Conservation (phyloP, 1,140 invertebrate species). For the Laupala kohalensis region DNA sequence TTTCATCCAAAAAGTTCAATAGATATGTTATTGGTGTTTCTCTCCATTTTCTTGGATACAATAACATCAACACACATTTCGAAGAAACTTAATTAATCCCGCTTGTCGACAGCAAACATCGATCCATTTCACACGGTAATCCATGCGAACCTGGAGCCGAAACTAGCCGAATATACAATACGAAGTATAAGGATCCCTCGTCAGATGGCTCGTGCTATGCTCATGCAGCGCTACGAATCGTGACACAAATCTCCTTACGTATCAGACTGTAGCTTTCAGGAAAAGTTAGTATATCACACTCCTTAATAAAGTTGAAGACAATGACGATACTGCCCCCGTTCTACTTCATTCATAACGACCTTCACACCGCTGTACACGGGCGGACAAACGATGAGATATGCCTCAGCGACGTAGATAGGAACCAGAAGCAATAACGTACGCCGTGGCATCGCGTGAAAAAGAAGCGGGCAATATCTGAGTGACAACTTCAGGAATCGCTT, state of each 20-base stretch:
- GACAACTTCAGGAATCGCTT: too few species aligned
- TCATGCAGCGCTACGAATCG: background rate
- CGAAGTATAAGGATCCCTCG: background rate
- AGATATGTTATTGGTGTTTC: background rate
- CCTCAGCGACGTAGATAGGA: too few species aligned
- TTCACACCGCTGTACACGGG: too few species aligned
- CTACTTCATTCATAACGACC: slow-evolving; percentile 38
- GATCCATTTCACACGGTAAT: background rate
- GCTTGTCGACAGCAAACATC: background rate
- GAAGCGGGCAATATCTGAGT: too few species aligned
- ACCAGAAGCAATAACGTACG: too few species aligned
- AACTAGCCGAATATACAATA: background rate
- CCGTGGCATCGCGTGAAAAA: too few species aligned
- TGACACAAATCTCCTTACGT: background rate
- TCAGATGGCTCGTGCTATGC: background rate
- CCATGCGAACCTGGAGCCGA: background rate
- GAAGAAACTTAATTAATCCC: background rate
- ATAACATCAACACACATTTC: background rate
- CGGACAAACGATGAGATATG: too few species aligned
- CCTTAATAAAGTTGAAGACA: background rate
- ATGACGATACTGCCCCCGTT: slow-evolving; percentile 28
- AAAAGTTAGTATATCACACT: background rate
- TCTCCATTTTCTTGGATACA: background rate
- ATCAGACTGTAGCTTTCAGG: background rate
- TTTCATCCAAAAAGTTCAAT: background rate